These are phyloP conservation scores for Littorina saxatilis DNA, from an alignment of 1,140 invertebrate species.

Conservation along the genomic window DNA sequence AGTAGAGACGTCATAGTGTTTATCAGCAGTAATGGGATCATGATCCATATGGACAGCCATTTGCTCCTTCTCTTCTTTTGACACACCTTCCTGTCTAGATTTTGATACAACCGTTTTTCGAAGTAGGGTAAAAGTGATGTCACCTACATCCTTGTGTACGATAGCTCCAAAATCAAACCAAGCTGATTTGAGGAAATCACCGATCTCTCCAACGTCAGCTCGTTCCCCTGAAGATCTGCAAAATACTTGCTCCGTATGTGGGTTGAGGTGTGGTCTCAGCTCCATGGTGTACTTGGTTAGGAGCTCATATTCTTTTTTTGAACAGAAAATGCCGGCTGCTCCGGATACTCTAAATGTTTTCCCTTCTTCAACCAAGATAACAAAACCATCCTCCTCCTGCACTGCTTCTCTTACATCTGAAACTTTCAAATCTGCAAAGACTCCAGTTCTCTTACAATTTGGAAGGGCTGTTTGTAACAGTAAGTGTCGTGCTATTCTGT, in stretches of 20 bases:
- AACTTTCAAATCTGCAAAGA: slow-evolving; percentile 6
- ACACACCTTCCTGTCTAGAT: neutral
- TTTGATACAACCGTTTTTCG: neutral
- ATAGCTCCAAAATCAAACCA: slow-evolving; percentile 17
- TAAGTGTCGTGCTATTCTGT: slow-evolving; percentile 6
- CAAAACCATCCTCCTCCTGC: neutral
- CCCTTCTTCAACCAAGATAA: slow-evolving; percentile 15
- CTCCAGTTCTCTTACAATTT: slow-evolving; percentile 26
- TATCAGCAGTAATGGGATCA: slow-evolving; percentile 1
- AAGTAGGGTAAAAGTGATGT: slow-evolving; percentile 15
- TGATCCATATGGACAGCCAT: neutral
- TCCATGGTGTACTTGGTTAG: neutral
- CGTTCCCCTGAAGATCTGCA: neutral
- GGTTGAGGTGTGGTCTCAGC: neutral
- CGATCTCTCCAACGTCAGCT: slow-evolving; percentile 15
- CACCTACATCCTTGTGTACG: neutral
- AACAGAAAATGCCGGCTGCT: slow-evolving; percentile 12
- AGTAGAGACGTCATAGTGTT: too few relatives aligned
- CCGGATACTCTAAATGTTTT: slow-evolving; percentile 25
- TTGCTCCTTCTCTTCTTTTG: neutral
- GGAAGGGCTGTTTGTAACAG: neutral
- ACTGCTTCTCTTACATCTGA: neutral
- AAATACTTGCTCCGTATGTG: slow-evolving; percentile 11
- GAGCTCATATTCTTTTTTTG: slow-evolving; percentile 7
- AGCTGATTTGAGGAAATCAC: slow-evolving; percentile 7